phyloP scores from a whole-genome alignment of 1,140 invertebrate genomes.

The Polypedilum vanderplanki region DNA sequence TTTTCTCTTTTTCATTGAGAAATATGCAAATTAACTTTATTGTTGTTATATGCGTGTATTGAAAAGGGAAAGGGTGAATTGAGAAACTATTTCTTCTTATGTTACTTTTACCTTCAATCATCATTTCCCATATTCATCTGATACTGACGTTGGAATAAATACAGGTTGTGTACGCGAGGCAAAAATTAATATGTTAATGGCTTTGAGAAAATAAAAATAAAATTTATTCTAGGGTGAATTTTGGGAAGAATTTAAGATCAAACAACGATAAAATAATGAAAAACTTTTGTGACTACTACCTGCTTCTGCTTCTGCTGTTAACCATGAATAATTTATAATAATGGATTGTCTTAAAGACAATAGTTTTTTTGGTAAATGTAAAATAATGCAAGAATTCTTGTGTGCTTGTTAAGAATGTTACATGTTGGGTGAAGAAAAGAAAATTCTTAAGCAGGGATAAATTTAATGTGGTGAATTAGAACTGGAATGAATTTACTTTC shows the following conservation, averaged over 20 bases:
- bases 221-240: neutral
- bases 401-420: too few relatives aligned
- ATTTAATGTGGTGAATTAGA: too few relatives aligned
- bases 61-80: neutral
- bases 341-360: conserved; percentile 9
- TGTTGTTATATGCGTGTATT: too few relatives aligned
- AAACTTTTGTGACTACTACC: neutral
- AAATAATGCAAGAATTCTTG: too few relatives aligned
- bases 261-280: too few relatives aligned
- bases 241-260: neutral
- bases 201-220: neutral
- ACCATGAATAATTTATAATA: conserved; percentile 2
- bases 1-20: neutral
- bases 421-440: too few relatives aligned
- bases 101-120: too few relatives aligned
- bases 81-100: neutral
- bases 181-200: conserved; percentile 29
- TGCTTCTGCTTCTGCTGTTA: neutral
- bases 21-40: too few relatives aligned
- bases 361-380: neutral
- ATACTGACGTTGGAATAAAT: conserved; percentile 21
- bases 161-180: conserved; percentile 23
- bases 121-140: neutral
- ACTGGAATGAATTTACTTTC: too few relatives aligned
- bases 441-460: too few relatives aligned